Evolutionary conservation across 2,888 invertebrate genomes (phyloP).

Genomic region (Chrysolina haemoptera): DNA sequence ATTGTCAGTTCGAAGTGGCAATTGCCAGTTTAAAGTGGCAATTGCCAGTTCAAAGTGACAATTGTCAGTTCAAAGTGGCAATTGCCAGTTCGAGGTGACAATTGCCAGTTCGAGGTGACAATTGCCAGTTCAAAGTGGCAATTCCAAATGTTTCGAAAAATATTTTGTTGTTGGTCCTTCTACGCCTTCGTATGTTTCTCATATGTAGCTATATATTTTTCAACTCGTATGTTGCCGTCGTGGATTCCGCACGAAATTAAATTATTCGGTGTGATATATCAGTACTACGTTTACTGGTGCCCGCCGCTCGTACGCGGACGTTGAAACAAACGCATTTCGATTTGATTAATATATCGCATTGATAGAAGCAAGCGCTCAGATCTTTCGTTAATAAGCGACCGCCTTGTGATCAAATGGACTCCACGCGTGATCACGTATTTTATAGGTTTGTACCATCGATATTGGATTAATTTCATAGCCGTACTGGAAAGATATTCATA

Average conservation of each 20-base stretch:
- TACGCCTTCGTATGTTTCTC: too few species aligned
- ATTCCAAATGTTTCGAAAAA: too few species aligned
- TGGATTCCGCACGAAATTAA: background rate
- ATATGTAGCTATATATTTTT: too few species aligned
- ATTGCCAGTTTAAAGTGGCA: too few species aligned
- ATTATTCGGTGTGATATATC: background rate
- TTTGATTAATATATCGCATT: constrained; percentile 63
- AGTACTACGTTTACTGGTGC: background rate
- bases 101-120: too few species aligned
- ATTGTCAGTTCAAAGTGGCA: too few species aligned
- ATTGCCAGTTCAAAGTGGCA: too few species aligned
- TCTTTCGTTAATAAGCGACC: constrained; percentile 55
- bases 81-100: too few species aligned
- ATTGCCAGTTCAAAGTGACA: too few species aligned
- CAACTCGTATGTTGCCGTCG: background rate
- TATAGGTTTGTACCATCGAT: constrained; percentile 36
- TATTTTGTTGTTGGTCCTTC: too few species aligned
- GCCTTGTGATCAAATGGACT: constrained; percentile 65
- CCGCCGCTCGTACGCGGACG: background rate
- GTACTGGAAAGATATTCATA: background rate
- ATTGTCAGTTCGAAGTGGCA: too few species aligned
- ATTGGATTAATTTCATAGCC: constrained; percentile 15
- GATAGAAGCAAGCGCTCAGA: constrained; percentile 62
- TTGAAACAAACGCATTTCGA: constrained; percentile 17
- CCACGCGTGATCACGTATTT: constrained; percentile 65